phyloP scores from a whole-genome alignment of 2,888 invertebrate species.

The Julus scanicus region DNA sequence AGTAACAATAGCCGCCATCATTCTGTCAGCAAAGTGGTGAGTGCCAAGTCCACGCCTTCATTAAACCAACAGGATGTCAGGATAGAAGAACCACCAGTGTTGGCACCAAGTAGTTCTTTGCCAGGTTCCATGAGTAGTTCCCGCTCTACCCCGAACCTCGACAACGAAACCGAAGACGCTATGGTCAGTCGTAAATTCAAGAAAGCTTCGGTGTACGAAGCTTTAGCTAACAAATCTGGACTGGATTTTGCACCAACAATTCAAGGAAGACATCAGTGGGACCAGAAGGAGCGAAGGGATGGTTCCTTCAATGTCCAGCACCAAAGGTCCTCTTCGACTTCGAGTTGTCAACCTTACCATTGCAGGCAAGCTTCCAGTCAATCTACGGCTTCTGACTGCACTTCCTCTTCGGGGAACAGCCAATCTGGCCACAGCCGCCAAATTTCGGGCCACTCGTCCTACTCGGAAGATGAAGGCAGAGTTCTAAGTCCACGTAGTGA shows the following conservation, averaged over 20 bases:
- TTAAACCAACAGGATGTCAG: conserved; percentile 44
- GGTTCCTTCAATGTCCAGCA: conserved; percentile 43
- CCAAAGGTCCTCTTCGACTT: conserved; percentile 50
- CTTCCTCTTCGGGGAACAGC: conserved; percentile 63
- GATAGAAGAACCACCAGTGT: conserved; percentile 46
- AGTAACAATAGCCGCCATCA: conserved; percentile 51
- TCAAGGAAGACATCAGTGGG: conserved; percentile 58
- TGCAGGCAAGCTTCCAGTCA: conserved; percentile 57
- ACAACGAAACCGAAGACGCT: conserved; percentile 59
- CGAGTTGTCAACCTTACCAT: conserved; percentile 55
- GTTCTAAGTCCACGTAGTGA: conserved; percentile 56
- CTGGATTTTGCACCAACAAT: conserved; percentile 60
- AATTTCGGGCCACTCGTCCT: conserved; percentile 80
- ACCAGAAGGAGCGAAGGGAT: conserved; percentile 57
- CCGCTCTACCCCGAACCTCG: conserved; percentile 69
- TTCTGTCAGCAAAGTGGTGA: conserved; percentile 48
- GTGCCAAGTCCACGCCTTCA: conserved; percentile 58
- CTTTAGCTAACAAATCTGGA: conserved; percentile 60
- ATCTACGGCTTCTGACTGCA: conserved; percentile 58
- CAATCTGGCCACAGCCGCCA: conserved; percentile 84
- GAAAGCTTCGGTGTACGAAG: conserved; percentile 60
- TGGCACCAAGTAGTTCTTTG: conserved; percentile 29
- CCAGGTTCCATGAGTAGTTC: conserved; percentile 66
- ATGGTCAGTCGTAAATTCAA: conserved; percentile 60
- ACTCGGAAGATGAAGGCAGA: conserved; percentile 62